Evolutionary conservation across 2,113 vertebrate genomes (phyloP).

Genomic region (Poicephalus gulielmi): DNA sequence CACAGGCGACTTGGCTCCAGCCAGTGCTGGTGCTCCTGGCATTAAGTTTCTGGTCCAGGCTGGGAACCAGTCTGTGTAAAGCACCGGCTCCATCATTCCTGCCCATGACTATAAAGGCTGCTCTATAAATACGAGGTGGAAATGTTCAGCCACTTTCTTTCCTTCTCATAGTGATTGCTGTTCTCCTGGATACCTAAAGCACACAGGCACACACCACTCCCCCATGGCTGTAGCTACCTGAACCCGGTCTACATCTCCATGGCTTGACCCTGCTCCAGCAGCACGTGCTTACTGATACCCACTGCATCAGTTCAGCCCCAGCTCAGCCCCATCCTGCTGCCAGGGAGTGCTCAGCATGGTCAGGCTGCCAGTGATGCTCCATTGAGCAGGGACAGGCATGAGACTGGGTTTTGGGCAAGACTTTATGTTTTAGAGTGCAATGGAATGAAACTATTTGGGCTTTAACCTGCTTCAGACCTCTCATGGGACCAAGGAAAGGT

Average conservation of each 20-base stretch:
- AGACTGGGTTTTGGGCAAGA: not conserved
- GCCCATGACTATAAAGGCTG: not conserved
- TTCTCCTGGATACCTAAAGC: not conserved
- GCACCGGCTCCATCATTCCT: not conserved
- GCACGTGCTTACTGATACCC: not conserved
- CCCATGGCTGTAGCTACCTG: not conserved
- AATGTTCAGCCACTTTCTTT: not conserved
- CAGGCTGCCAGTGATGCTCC: not conserved
- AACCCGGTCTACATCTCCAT: not conserved
- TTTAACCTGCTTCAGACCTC: not conserved
- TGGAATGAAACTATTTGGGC: accelerated
- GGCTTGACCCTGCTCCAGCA: not conserved
- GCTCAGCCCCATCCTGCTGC: not conserved
- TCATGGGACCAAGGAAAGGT: not conserved
- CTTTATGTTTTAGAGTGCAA: not conserved
- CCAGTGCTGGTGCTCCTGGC: not conserved
- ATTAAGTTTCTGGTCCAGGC: not conserved
- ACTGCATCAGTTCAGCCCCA: not conserved
- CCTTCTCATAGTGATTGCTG: not conserved
- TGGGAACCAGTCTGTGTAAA: not conserved
- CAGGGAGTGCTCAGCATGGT: not conserved
- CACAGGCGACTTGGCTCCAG: accelerated
- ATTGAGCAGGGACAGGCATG: not conserved
- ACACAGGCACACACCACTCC: not conserved
- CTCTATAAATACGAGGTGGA: not conserved